Evolutionary conservation across 2,797 vertebrate species (phyloP).

Genomic region (Phalloptychus januarius): DNA sequence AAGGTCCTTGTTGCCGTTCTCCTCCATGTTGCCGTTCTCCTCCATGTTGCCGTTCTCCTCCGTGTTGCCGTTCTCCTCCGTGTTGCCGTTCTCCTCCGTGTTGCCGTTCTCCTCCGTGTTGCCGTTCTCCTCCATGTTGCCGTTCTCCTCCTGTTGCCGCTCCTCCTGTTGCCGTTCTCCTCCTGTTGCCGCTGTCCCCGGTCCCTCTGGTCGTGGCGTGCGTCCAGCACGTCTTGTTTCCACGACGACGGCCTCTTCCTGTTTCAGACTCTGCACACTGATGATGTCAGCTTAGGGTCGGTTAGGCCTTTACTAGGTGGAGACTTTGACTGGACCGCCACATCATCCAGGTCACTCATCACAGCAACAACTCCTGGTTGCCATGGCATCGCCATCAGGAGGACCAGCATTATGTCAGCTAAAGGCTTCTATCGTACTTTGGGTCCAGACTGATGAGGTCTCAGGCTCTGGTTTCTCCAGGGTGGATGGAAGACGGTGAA

Average conservation of each 20-base stretch:
- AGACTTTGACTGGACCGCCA: not conserved
- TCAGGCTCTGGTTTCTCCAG: not conserved
- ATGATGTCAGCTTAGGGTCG: not conserved
- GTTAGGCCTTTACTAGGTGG: not conserved
- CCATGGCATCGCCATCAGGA: slow-evolving; percentile 41
- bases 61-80: too few relatives aligned
- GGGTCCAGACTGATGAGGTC: not conserved
- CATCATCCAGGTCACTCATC: slow-evolving; percentile 15
- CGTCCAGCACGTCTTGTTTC: not conserved
- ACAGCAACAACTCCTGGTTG: slow-evolving; percentile 33
- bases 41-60: not conserved
- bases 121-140: too few relatives aligned
- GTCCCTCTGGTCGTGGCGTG: not conserved
- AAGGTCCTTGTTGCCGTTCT: too few relatives aligned
- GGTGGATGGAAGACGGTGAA: not conserved
- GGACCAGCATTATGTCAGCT: slow-evolving; percentile 2
- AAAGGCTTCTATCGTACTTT: not conserved
- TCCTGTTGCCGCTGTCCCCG: not conserved
- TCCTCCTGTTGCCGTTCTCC: too few relatives aligned
- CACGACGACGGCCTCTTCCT: not conserved
- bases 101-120: too few relatives aligned
- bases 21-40: not conserved
- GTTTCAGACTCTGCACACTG: not conserved
- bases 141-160: too few relatives aligned
- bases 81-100: too few relatives aligned